Base-by-base conservation (phyloP, 2,888 invertebrate genomes). In the Caenorhabditis imperialis region DNA sequence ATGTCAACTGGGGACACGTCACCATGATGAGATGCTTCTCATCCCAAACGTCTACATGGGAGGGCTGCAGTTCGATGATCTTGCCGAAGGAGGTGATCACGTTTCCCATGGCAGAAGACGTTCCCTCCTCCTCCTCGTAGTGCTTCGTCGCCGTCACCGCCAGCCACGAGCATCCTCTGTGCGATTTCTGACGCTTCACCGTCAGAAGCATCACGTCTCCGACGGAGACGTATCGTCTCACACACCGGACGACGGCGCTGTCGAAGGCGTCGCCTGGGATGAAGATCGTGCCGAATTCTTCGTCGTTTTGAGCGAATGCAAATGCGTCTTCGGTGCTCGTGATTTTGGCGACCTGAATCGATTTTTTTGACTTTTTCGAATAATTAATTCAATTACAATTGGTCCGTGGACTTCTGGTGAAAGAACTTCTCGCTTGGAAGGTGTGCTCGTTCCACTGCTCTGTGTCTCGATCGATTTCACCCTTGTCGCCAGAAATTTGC, bases 211-310 rank as follows among this genome's bases (percentile, higher is more conserved):
- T 2, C 2, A 20, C 8, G 44, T 48, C 38, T 20, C 44, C 51
- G 1, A 14, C 3, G 1, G 14, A 10, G 20, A 57, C 30, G 33
- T 76, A 45, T 16, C 16, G 6, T 5, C 37, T 14, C 8, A 76
- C 45, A 12, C 42, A 12, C 20, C 16, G 44, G 1, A 62, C 62
- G 12, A 47, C 38, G 0, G 4, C 27, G 1, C 33, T 4, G 16
- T 57, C 47, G 40, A 76, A 76, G 0, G 76, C 72, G 18, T 51
- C 62, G 12, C 76, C 76, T 1, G 76, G 76, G 1, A 76, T 23
- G 40, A 76, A 76, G 1, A 76, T 50, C 0, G 58, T 30, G 5
- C 60, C 65, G 30, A 18, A 35, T 4, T 25, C 12, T 1, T 35
- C 55, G 0, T 42, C 55, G 10, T 6, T 14, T 1, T 53, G 16